Evolutionary conservation across 2,888 invertebrate genomes (phyloP), one percentile per base, ranked within the genome.

Genomic region (Sphaerophoria rueppellii): DNA sequence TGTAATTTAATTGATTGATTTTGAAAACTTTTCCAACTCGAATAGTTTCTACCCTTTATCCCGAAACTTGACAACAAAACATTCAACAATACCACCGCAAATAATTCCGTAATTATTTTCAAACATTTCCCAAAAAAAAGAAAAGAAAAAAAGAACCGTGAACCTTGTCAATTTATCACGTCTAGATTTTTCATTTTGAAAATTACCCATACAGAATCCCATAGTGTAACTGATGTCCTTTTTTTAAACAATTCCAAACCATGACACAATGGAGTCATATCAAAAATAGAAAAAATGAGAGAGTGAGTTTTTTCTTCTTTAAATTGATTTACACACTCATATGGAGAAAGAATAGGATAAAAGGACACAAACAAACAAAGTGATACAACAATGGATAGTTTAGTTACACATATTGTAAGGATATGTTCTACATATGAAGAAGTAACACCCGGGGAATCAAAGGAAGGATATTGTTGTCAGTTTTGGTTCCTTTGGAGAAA

Each of bases 111-210:
- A 85, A 85, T 85, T 85, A 85, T 81, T 73, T 76, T 43, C 75
- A 57, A 65, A 74, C 55, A 73, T 69, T 73, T 65, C 58, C 37
- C 24, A 43, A 52, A 35, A 67, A 63, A 32, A 46, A 2, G n/a
- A 71, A 24, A 24, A 60, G 5, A n/a, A 4, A 35, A 11, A 76
- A 63, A 78, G 67, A 85, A 80, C 48, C 76, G 76, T 76, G 81
- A 81, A 85, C 81, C 81, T 85, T 80, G 76, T 76, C 85, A 81
- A 85, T 85, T 85, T 85, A 85, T 85, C 85, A 85, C 80, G 80
- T 57, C 24, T 24, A 57, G 57, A 61, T 52, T 80, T 83, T 72
- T 82, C 34, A 50, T 35, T 46, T 54, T 14, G 35, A 12, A 73
- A 85, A 85, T 77, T 81, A 81, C 85, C 81, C 85, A 72, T 85